phyloP scores from a whole-genome alignment of 2,113 vertebrate genomes.

The rabbit (Oryctolagus cuniculus) region mOryCun1.1 NC_091453.1:88068501-88069000 shows the following conservation, averaged over 20 bases:
- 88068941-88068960: background rate
- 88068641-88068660: constrained; percentile 55
- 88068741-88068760: constrained; percentile 4
- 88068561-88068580: constrained; percentile 56
- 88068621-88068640: constrained; percentile 18
- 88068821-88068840: background rate
- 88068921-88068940: background rate
- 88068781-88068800: constrained; percentile 10
- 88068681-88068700: background rate
- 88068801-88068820: background rate
- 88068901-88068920: background rate
- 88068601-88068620: constrained; percentile 15
- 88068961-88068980: background rate
- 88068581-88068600: background rate
- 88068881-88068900: background rate
- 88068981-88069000: constrained; percentile 21
- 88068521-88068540: constrained; percentile 69
- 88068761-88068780: constrained; percentile 1
- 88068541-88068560: constrained; percentile 47
- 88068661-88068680: background rate
- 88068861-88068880: background rate
- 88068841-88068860: constrained; percentile 2
- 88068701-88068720: constrained; percentile 37
- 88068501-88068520: constrained; percentile 48
- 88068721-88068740: background rate